Conservation (phyloP, 2,113 vertebrate genomes). For the Talpa occidentalis region DNA sequence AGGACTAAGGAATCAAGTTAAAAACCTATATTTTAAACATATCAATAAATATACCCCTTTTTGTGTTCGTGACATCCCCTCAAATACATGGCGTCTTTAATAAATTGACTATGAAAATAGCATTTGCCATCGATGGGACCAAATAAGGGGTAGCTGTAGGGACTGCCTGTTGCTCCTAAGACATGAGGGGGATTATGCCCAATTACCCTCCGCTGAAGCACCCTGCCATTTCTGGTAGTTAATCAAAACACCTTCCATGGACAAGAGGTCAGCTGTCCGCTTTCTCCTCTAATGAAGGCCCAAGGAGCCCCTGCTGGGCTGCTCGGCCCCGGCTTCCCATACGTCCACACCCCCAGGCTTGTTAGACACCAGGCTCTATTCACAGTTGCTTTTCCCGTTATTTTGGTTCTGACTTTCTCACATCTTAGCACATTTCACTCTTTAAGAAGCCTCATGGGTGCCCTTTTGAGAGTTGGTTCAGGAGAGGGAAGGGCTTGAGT, state of each 20-base stretch:
- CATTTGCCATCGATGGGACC: neutral
- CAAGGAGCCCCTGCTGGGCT: neutral
- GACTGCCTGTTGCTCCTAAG: slow-evolving; percentile 50
- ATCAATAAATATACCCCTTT: slow-evolving; percentile 80
- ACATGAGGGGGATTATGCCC: slow-evolving; percentile 57
- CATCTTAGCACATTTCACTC: neutral
- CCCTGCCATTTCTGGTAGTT: slow-evolving; percentile 57
- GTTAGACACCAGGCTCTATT: neutral
- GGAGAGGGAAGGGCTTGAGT: neutral
- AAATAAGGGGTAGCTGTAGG: slow-evolving; percentile 51
- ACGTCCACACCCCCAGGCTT: rapidly evolving
- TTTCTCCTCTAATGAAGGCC: neutral
- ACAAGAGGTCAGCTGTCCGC: slow-evolving; percentile 61
- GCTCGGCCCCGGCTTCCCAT: rapidly evolving
- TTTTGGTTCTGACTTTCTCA: neutral
- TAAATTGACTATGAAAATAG: slow-evolving; percentile 60
- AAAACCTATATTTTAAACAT: slow-evolving; percentile 83
- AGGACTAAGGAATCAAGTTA: slow-evolving; percentile 82
- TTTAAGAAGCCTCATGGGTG: neutral
- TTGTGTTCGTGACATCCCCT: slow-evolving; percentile 59
- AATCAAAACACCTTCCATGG: slow-evolving; percentile 56
- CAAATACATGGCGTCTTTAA: slow-evolving; percentile 51
- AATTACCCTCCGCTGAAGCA: slow-evolving; percentile 65
- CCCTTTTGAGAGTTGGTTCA: neutral
- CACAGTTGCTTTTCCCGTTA: neutral